Evolutionary conservation across 2,888 invertebrate species (phyloP).

Genomic region (Cryptophagus acutangulus): DNA sequence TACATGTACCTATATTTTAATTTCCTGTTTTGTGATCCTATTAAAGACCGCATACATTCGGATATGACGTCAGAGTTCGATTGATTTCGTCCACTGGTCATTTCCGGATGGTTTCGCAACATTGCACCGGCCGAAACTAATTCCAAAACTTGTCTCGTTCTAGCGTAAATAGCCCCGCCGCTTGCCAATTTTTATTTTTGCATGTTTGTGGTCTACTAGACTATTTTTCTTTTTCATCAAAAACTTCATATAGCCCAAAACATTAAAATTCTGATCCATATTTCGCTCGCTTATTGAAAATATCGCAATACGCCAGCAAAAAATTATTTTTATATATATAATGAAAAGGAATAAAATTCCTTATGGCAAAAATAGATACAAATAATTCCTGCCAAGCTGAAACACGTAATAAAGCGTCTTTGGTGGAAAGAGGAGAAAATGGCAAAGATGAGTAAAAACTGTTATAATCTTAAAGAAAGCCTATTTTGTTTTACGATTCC

Average conservation of each 20-base stretch:
- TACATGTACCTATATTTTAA: constrained; percentile 45
- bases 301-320: too few relatives aligned
- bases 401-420: too few relatives aligned
- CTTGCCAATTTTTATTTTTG: too few relatives aligned
- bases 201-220: too few relatives aligned
- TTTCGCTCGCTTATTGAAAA: too few relatives aligned
- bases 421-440: too few relatives aligned
- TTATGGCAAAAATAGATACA: too few relatives aligned
- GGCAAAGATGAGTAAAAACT: constrained; percentile 16
- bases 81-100: constrained; percentile 44
- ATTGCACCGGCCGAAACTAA: constrained; percentile 35
- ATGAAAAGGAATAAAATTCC: too few relatives aligned
- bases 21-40: constrained; percentile 47
- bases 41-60: constrained; percentile 40
- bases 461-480: constrained; percentile 23
- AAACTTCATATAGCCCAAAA: constrained; percentile 14
- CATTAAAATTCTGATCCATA: too few relatives aligned
- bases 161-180: constrained; percentile 25
- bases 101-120: constrained; percentile 40
- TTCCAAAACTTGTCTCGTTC: constrained; percentile 36
- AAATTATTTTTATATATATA: too few relatives aligned
- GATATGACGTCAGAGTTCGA: constrained; percentile 40
- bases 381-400: too few relatives aligned
- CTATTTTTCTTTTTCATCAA: constrained; percentile 22
- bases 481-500: constrained; percentile 28